Base-by-base conservation (phyloP, 2,888 invertebrate genomes). In the Pseudoips prasinana region DNA sequence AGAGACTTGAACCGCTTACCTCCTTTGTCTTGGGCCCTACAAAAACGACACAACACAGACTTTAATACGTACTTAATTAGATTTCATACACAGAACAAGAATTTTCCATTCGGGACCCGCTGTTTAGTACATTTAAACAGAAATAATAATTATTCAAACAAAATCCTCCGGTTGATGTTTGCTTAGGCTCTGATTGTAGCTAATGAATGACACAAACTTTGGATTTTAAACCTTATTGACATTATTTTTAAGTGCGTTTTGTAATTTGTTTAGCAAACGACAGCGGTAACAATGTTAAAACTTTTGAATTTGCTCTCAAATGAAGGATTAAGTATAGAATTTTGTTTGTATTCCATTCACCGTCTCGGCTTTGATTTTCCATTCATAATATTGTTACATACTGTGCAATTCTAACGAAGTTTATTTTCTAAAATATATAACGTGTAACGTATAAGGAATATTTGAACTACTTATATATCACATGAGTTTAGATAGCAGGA, bases 71-170 rank as follows among this genome's bases (percentile, higher is more conserved):
- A 43, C 39, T 40, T 58, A 65, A 72, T 72, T 60, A 64, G 47
- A 60, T 68, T 58, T 58, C 52, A 53, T 57, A 49, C 31, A 44
- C 47, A 36, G 46, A 57, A 66, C 66, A 65, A 54, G 70, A 64
- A 58, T 60, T 64, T 65, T 70, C 68, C 65, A 69, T 67, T 69
- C 58, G 49, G 40, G 45, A 44, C 44, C 37, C 33, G 58, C 72
- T 76, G 73, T 75, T 69, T 59, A 58, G 66, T 58, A 64, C 73
- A 71, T 71, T 67, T 61, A 65, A 74, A 51, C 73, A 62, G 66
- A 68, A 65, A 74, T 72, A 68, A 68, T 71, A 72, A 76, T 78
- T 75, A 78, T 73, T 73, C 72, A 75, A 75, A 76, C 73, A 73
- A 67, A 64, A 64, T 61, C 57, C 60, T 53, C 52, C 50, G 54